A percentile compares a stretch with the other conserved stretches of the same genome.
Conservation (phyloP, 2,888 invertebrate genomes). For the Drosophila quinaria region DNA sequence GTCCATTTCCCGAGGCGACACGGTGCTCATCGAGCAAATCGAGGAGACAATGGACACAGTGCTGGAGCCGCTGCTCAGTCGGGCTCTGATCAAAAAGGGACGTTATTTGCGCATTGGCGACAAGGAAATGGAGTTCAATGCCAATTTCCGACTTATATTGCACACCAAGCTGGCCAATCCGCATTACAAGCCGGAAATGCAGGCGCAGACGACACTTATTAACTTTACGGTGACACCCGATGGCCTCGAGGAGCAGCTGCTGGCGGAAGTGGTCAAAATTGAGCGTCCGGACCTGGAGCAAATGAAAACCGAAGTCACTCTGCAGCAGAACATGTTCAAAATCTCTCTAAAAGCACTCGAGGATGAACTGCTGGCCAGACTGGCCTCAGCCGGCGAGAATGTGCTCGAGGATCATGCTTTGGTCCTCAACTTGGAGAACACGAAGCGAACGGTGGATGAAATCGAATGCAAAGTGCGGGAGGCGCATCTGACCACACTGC, state of each 20-base stretch:
- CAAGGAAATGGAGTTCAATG: conserved; percentile 95
- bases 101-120: conserved; percentile 93
- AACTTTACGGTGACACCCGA: conserved; percentile 98
- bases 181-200: conserved; percentile 98
- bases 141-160: conserved; percentile 92
- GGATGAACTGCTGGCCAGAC: conserved; percentile 94
- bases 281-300: conserved; percentile 97
- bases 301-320: conserved; percentile 93
- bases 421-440: conserved; percentile 96
- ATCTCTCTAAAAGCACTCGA: conserved; percentile 95
- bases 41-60: conserved; percentile 97
- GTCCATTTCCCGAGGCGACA: conserved; percentile 90
- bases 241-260: conserved; percentile 97
- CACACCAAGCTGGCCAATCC: conserved; percentile 98
- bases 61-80: conserved; percentile 94
- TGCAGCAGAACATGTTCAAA: conserved; percentile 97
- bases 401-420: conserved; percentile 96
- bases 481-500: conserved; percentile 93
- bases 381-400: conserved; percentile 96
- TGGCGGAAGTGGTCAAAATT: conserved; percentile 97
- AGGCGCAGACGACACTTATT: conserved; percentile 97
- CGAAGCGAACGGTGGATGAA: conserved; percentile 96
- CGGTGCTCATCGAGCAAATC: conserved; percentile 95
- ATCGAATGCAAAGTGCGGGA: conserved; percentile 95
- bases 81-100: conserved; percentile 95